Base-by-base conservation (phyloP, 2,888 invertebrate genomes). In the Lypha dubia region DNA sequence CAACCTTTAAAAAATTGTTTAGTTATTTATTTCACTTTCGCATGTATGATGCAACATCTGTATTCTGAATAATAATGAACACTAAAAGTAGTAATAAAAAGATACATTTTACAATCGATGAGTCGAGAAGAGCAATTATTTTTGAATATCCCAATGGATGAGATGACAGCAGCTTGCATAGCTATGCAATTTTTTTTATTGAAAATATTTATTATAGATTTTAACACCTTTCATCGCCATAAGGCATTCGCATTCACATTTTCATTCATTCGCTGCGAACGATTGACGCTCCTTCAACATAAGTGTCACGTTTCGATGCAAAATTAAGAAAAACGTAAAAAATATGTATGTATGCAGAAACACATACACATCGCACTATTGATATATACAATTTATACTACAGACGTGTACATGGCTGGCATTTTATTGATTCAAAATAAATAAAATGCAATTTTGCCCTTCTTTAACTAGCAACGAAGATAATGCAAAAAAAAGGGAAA, bases 291-390 rank as follows among this genome's bases (percentile, higher is more conserved):
- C 28, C 71, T 58, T 76, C 85, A 83, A 74, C 80, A 83, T 81
- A 85, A 79, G 79, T 85, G 86, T 83, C 86, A 86, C 86, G 86
- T 86, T 77, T 79, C 79, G 51, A 41, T 65, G 71, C 68, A 79
- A 79, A 86, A 84, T 28, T 22, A 49, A 49, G 22, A 20, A 49
- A 49, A 46, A 79, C 28, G 28, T 65, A 68, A 32, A 60, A 82
- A 82, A 62, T 9, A 22, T 22, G 20, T 24, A 9, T 24, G 13
- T 2, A 8, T 15, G 1, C 13, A 24, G 11, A 53, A 11, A 13
- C 1, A 24, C 13, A 51, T 13, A 53, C 24, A 49, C 13, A 38
- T 38, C 38, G 38, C n/a, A n/a, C n/a, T 11, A 11, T 11, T 3
- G 38, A 38, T 13, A 38, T 13, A 38, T 38, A 38, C 38, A 38